Conservation (phyloP, 2,888 invertebrate species). For the Exephanes ischioxanthus region DNA sequence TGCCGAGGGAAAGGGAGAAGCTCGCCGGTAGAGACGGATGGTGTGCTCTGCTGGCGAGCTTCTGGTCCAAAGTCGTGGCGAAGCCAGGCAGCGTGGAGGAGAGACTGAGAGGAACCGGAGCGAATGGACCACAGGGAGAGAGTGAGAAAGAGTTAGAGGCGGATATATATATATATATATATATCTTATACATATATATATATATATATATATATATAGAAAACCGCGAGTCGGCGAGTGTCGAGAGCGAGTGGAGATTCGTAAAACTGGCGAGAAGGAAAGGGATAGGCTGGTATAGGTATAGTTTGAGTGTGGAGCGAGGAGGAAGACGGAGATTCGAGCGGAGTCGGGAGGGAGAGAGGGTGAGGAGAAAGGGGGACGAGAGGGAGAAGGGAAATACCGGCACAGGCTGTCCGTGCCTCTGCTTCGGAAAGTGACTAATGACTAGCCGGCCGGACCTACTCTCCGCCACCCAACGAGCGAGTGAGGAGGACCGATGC, state of each 20-base stretch:
- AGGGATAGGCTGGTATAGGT: constrained; percentile 65
- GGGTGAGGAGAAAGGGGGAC: constrained; percentile 62
- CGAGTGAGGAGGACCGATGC: constrained; percentile 69
- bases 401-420: constrained; percentile 83
- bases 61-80: constrained; percentile 70
- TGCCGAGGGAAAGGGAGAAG: constrained; percentile 69
- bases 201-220: constrained; percentile 70
- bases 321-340: constrained; percentile 55
- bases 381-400: constrained; percentile 75
- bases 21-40: constrained; percentile 63
- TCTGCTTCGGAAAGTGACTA: constrained; percentile 85
- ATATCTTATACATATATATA: constrained; percentile 9
- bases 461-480: constrained; percentile 81
- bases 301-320: constrained; percentile 56
- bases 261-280: constrained; percentile 70
- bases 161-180: no score
- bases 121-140: constrained; percentile 65
- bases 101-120: constrained; percentile 62
- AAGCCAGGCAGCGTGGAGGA: constrained; percentile 68
- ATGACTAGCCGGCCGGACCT: constrained; percentile 82
- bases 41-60: constrained; percentile 53
- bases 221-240: constrained; percentile 78
- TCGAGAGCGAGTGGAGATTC: constrained; percentile 73
- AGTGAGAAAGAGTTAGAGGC: constrained; percentile 46
- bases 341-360: constrained; percentile 64